These are phyloP conservation scores for Alectura lathami DNA, from an alignment of 2,113 vertebrate species.

Conservation along the genomic window DNA sequence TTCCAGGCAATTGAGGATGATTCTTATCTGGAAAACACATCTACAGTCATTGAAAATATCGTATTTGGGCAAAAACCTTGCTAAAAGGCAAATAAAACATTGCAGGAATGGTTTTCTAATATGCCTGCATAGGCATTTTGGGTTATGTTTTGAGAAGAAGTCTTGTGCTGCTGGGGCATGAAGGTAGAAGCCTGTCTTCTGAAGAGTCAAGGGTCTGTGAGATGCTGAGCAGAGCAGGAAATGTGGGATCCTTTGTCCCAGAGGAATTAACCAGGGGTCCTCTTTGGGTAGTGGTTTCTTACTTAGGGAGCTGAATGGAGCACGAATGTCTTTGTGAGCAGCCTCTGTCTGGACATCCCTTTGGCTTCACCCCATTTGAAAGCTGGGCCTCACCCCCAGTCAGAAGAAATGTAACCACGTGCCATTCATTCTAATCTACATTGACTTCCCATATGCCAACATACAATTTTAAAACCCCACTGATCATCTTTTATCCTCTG, in stretches of 20 bases:
- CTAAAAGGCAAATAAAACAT: neutral
- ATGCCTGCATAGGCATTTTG: neutral
- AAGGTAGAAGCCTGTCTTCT: neutral
- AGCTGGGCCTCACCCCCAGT: neutral
- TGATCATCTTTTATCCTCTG: slow-evolving; percentile 46
- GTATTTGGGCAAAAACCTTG: neutral
- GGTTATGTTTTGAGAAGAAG: neutral
- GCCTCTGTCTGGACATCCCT: neutral
- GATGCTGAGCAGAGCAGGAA: neutral
- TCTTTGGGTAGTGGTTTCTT: neutral
- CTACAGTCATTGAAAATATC: neutral
- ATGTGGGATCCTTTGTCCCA: neutral
- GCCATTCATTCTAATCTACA: slow-evolving; percentile 30
- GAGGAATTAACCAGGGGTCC: neutral
- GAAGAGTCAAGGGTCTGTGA: neutral
- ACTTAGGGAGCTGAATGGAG: neutral
- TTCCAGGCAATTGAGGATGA: neutral
- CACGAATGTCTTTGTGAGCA: neutral
- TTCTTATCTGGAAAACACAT: neutral
- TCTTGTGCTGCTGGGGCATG: neutral
- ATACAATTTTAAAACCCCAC: neutral
- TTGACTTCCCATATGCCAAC: slow-evolving; percentile 42
- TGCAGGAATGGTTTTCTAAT: neutral
- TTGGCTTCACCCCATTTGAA: neutral
- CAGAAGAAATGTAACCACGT: neutral